phyloP scores from a whole-genome alignment of 2,797 vertebrate genomes.

The Lepilemur septentrionalis region DNA sequence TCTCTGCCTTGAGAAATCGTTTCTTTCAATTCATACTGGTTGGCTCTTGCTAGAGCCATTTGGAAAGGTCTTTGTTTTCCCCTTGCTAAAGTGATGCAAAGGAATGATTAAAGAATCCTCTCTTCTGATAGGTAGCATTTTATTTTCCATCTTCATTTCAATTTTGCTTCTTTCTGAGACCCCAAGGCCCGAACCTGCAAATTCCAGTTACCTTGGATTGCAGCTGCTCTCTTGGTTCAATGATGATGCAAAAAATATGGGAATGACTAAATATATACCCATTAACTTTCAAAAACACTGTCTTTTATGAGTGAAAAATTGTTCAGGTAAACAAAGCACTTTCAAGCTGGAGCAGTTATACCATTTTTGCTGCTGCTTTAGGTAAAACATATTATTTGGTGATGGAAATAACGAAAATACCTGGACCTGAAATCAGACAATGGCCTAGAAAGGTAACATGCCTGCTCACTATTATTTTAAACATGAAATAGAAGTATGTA shows the following conservation, averaged over 20 bases:
- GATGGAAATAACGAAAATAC: slow-evolving; percentile 31
- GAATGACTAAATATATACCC: background rate
- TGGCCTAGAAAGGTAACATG: background rate
- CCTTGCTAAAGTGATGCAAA: background rate
- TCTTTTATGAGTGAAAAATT: background rate
- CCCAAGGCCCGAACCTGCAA: no score
- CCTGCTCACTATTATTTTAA: background rate
- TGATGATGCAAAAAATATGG: background rate
- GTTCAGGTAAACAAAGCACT: background rate
- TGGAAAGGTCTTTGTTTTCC: background rate
- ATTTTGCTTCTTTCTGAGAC: background rate
- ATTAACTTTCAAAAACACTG: background rate
- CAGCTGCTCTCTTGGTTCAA: background rate
- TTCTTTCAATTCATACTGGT: background rate
- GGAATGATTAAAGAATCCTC: background rate
- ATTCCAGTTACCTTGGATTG: background rate
- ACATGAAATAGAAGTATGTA: background rate
- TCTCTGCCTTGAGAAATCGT: background rate
- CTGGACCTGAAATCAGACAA: background rate
- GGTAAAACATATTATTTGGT: background rate
- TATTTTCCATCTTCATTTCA: background rate
- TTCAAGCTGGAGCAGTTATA: background rate
- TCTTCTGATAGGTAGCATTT: background rate
- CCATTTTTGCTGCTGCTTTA: background rate
- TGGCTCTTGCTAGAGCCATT: background rate